Percentiles rank a stretch among this genome's conserved stretches.
Conservation (phyloP, 2,113 vertebrate species). For the Herpailurus yagouaroundi region DNA sequence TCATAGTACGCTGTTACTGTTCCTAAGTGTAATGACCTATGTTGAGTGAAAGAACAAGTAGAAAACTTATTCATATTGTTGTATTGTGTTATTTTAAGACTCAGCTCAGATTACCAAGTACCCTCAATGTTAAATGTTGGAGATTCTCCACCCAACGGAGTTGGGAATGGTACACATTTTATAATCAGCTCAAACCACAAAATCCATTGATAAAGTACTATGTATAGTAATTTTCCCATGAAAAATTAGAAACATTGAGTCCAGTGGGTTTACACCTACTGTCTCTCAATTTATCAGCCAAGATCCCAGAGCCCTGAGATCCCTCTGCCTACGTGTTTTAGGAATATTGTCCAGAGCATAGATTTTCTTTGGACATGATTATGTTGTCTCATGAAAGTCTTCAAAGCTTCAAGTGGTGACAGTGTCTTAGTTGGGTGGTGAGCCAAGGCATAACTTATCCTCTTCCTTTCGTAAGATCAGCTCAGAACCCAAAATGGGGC, state of each 20-base stretch:
- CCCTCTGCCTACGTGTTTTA: fast-evolving
- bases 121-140: background rate
- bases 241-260: background rate
- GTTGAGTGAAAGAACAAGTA: background rate
- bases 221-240: too few species aligned
- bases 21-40: background rate
- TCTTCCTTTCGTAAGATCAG: background rate
- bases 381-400: background rate
- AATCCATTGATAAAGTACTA: background rate
- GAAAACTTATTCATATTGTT: background rate
- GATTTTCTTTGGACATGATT: background rate
- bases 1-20: background rate
- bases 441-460: background rate
- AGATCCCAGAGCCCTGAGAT: background rate
- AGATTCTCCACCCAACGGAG: background rate
- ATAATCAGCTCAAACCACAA: background rate
- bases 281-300: background rate
- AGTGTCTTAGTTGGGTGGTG: background rate
- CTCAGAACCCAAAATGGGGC: background rate
- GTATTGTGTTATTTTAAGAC: background rate
- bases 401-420: background rate
- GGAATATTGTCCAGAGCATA: background rate
- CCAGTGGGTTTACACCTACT: background rate
- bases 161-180: background rate
- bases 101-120: background rate